These are phyloP conservation scores for Neosilurus mollespiculum DNA, from an alignment of 2,797 vertebrate species.

Conservation along the genomic window DNA sequence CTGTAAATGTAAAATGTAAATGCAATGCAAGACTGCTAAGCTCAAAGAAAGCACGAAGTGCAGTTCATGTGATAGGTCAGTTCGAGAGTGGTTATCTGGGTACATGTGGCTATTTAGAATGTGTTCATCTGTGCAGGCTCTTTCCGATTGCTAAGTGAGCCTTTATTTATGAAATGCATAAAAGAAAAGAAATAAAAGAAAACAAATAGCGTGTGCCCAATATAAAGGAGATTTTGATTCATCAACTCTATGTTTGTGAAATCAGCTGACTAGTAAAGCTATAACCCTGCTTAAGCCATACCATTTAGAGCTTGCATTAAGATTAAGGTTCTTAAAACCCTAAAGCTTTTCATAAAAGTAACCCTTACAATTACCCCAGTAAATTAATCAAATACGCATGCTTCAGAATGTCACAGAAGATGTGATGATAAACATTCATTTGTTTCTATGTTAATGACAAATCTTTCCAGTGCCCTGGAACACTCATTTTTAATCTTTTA, in stretches of 20 bases:
- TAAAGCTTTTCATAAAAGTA: neutral
- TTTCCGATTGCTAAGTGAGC: no score
- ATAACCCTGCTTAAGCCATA: neutral
- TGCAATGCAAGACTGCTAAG: no score
- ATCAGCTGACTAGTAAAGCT: neutral
- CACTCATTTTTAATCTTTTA: constrained; percentile 20
- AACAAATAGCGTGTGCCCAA: no score
- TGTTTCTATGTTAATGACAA: constrained; percentile 5
- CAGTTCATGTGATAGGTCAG: no score
- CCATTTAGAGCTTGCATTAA: neutral
- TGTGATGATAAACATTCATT: constrained; percentile 1
- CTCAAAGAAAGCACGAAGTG: no score
- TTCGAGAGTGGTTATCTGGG: no score
- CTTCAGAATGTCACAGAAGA: constrained; percentile 4
- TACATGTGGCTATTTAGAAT: no score
- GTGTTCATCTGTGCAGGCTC: no score
- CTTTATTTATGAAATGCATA: no score
- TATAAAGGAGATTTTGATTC: neutral
- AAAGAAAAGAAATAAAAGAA: no score
- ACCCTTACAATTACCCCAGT: neutral
- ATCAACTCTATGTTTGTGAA: neutral
- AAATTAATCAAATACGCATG: constrained; percentile 15
- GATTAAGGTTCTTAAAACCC: neutral
- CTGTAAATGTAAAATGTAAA: no score
- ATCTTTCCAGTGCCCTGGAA: neutral